Evolutionary conservation across 2,113 vertebrate genomes (phyloP).

Genomic region (Serilophus lunatus): DNA sequence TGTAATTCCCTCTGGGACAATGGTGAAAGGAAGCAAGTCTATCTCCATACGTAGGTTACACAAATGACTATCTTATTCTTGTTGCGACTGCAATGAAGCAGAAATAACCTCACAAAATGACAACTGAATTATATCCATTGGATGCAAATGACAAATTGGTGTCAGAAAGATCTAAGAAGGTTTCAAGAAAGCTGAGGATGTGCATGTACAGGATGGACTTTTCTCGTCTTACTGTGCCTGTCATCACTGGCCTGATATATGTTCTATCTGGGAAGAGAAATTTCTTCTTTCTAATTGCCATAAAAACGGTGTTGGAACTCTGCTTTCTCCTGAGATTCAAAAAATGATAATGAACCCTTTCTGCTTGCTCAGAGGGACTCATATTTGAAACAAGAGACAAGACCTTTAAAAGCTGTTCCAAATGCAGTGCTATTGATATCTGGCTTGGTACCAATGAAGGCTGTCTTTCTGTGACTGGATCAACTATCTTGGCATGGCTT

Average conservation of each 20-base stretch:
- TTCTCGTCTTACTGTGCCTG: not conserved
- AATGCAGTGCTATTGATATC: not conserved
- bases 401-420: not conserved
- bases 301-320: not conserved
- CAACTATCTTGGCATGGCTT: constrained; percentile 23
- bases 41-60: not conserved
- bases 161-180: not conserved
- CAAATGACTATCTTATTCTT: not conserved
- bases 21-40: not conserved
- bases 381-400: not conserved
- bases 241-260: not conserved
- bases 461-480: constrained; percentile 19
- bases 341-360: not conserved
- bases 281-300: not conserved
- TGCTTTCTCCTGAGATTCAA: not conserved
- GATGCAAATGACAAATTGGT: not conserved
- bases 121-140: not conserved
- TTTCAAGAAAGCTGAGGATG: not conserved
- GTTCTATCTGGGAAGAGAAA: not conserved
- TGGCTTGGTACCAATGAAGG: not conserved
- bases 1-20: not conserved
- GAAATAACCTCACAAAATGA: not conserved
- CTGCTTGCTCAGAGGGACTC: not conserved
- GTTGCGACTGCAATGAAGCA: not conserved
- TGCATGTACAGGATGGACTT: not conserved